Conservation (phyloP, 2,113 vertebrate species). For the Podarcis cretensis region DNA sequence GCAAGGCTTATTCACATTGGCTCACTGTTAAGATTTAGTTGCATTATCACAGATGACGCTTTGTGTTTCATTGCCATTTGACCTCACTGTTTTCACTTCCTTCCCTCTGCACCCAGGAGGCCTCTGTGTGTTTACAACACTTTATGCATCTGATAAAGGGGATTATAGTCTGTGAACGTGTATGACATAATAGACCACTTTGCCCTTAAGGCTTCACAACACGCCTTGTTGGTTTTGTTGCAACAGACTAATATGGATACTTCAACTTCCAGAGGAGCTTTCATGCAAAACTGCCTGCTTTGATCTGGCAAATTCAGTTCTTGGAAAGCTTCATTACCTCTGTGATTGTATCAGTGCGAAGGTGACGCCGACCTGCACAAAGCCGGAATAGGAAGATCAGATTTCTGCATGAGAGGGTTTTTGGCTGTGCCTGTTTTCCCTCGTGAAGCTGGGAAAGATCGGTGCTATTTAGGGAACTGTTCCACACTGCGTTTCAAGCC, state of each 20-base stretch:
- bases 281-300: neutral
- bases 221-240: neutral
- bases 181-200: neutral
- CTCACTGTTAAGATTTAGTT: neutral
- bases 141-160: neutral
- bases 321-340: neutral
- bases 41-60: neutral
- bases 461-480: neutral
- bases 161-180: neutral
- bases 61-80: neutral
- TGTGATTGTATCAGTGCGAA: neutral
- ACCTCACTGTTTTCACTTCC: neutral
- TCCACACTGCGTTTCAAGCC: no score
- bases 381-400: neutral
- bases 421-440: neutral
- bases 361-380: neutral
- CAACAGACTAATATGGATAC: neutral
- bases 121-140: neutral
- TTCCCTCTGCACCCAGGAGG: neutral
- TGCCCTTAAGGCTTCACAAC: neutral
- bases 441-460: neutral
- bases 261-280: neutral
- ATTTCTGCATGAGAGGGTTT: neutral
- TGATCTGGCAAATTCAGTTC: neutral
- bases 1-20: neutral